Percentiles rank a stretch among this genome's conserved stretches.
These are phyloP conservation scores for Mormyrus hasselquistii DNA, from an alignment of 2,797 vertebrate species.

Conservation along the genomic window DNA sequence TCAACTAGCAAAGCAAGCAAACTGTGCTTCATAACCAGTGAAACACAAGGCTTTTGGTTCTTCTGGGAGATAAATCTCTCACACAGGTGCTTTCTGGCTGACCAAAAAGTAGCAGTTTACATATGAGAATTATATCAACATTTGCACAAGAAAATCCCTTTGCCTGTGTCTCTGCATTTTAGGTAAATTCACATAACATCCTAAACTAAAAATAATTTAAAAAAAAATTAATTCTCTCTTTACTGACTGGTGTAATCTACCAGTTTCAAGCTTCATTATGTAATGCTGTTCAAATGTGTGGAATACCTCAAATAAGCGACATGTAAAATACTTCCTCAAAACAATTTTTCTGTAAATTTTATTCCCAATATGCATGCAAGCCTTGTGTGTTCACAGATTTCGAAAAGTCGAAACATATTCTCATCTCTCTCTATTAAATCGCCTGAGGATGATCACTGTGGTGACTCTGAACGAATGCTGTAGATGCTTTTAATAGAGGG, in stretches of 20 bases:
- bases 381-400: background rate
- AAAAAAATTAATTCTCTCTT: background rate
- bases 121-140: conserved; percentile 39
- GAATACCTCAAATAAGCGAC: background rate
- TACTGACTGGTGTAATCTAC: background rate
- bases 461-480: background rate
- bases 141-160: conserved; percentile 53
- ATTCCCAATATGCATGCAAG: background rate
- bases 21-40: conserved; percentile 70
- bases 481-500: background rate
- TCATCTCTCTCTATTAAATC: background rate
- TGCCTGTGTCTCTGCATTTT: conserved; percentile 10
- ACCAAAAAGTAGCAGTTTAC: conserved; percentile 56
- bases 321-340: background rate
- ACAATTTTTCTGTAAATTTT: background rate
- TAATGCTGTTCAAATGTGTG: background rate
- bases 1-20: conserved; percentile 51
- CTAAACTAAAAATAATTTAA: background rate
- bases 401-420: background rate
- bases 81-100: conserved; percentile 53
- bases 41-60: conserved; percentile 60
- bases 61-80: conserved; percentile 72
- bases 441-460: background rate
- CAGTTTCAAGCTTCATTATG: background rate
- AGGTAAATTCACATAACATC: background rate